Evolutionary conservation across 2,797 vertebrate genomes (phyloP).

Genomic region (Hyperoplus lanceolatus): DNA sequence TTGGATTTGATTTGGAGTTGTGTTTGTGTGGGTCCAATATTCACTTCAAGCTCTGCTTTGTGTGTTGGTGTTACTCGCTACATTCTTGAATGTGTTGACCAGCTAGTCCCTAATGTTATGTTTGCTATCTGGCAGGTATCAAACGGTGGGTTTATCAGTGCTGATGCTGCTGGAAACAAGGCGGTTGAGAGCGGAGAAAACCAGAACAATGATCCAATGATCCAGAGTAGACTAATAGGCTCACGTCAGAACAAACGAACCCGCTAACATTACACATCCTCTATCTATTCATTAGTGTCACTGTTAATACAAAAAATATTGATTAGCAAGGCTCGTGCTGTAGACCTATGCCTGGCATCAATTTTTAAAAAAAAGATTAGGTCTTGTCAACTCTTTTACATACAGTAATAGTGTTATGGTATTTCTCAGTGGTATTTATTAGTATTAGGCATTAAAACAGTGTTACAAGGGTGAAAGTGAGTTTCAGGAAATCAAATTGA

Average conservation of each 20-base stretch:
- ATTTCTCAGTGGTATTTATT: slow-evolving; percentile 1
- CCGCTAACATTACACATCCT: not conserved
- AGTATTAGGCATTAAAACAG: not conserved
- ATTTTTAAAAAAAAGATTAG: no score
- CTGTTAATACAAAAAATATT: not conserved
- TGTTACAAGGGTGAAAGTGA: no score
- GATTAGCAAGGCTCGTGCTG: not conserved
- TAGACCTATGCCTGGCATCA: not conserved
- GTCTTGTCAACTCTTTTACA: not conserved
- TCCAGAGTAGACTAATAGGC: not conserved
- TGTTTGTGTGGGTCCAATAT: not conserved
- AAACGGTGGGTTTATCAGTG: not conserved
- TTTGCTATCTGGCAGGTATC: not conserved
- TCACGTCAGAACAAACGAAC: not conserved
- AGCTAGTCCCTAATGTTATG: not conserved
- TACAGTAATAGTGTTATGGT: not conserved
- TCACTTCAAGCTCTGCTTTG: not conserved
- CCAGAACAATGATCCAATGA: not conserved
- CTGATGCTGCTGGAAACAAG: not conserved
- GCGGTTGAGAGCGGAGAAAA: not conserved
- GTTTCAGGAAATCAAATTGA: slow-evolving; percentile 39
- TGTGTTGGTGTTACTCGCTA: not conserved
- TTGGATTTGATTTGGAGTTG: not conserved
- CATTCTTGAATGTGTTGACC: not conserved
- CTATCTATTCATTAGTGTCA: not conserved